Percentiles rank a stretch among this genome's conserved stretches.
These are phyloP conservation scores for Pantelozetes paolii DNA, from an alignment of 2,888 invertebrate genomes.

Conservation along the genomic window DNA sequence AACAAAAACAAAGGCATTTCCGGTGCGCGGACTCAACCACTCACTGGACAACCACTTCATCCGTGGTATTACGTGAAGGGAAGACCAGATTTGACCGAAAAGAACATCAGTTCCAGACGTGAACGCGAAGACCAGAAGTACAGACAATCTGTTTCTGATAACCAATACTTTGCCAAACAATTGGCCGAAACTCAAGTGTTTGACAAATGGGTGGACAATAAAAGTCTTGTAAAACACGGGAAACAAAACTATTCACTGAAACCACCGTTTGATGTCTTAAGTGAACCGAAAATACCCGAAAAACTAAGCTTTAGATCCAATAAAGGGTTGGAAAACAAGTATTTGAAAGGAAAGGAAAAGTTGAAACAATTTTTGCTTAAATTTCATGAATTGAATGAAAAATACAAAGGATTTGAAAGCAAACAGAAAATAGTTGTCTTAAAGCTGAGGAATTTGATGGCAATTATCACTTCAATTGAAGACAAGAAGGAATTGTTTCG, in stretches of 20 bases:
- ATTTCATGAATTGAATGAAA: background rate
- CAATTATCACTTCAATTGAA: background rate
- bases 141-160: background rate
- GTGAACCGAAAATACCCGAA: background rate
- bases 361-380: background rate
- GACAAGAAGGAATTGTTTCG: constrained; percentile 4
- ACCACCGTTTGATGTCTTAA: constrained; percentile 2
- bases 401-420: background rate
- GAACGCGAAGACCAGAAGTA: constrained; percentile 21
- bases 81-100: constrained; percentile 15
- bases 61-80: constrained; percentile 34
- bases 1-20: no score
- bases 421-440: background rate
- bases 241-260: background rate
- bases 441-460: background rate
- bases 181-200: background rate
- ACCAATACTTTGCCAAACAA: background rate
- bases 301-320: background rate
- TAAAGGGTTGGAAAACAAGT: constrained; percentile 17
- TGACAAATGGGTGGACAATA: constrained; percentile 2
- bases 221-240: background rate
- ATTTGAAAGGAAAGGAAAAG: constrained; percentile 15
- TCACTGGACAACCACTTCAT: background rate
- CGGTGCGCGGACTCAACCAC: background rate
- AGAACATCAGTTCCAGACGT: background rate